phyloP scores from a whole-genome alignment of 1,140 invertebrate species.

The Brachionus asplanchnoidis region DNA sequence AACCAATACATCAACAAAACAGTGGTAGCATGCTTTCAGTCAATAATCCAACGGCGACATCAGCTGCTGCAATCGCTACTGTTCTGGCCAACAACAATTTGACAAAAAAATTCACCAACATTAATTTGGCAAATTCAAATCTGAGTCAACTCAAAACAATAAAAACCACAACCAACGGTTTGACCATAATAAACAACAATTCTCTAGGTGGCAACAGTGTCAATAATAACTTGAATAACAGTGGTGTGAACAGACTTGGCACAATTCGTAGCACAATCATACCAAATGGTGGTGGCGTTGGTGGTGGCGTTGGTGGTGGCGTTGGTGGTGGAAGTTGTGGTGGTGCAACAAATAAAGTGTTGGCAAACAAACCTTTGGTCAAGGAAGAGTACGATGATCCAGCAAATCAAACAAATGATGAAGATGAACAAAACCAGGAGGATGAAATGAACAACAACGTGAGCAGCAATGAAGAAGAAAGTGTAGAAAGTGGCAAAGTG shows the following conservation, averaged over 20 bases:
- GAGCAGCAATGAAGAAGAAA: neutral
- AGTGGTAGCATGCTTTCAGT: neutral
- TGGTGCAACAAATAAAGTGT: neutral
- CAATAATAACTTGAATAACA: too few species aligned
- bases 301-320: neutral
- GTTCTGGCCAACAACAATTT: neutral
- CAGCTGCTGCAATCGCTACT: neutral
- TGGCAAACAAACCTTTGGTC: neutral
- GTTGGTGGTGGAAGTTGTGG: too few species aligned
- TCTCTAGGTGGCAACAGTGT: neutral
- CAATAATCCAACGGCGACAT: neutral
- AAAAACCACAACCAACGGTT: neutral
- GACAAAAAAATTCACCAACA: slow-evolving; percentile 8
- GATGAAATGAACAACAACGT: neutral
- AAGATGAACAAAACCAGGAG: neutral
- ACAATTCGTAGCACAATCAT: neutral
- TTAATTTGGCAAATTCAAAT: slow-evolving; percentile 24
- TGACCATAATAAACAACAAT: slow-evolving; percentile 16
- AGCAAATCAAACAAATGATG: slow-evolving; percentile 23
- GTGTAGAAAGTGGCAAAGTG: neutral
- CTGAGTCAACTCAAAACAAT: neutral
- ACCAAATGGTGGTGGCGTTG: neutral
- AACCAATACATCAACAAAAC: neutral
- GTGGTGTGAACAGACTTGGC: neutral
- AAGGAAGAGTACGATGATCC: neutral